phyloP scores from a whole-genome alignment of 2,888 invertebrate genomes.

The Leptopilina myrica region DNA sequence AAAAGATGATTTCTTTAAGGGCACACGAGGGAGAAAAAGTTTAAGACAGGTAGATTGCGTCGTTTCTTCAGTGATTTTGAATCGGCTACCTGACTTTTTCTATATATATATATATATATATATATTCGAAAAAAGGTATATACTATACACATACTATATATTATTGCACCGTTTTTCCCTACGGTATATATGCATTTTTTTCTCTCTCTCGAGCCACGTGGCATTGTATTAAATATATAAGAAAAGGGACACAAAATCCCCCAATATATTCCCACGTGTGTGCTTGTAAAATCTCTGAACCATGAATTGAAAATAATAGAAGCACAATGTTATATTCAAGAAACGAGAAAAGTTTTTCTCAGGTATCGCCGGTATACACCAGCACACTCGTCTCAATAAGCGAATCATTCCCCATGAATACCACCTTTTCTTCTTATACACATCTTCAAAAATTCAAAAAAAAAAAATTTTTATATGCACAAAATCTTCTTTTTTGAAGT shows the following conservation, averaged over 20 bases:
- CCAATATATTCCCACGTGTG: not conserved
- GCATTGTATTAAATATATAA: not conserved
- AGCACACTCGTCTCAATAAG: not conserved
- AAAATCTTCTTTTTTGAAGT: no score
- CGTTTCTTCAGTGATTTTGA: constrained; percentile 16
- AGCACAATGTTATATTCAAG: not conserved
- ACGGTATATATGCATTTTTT: constrained; percentile 7
- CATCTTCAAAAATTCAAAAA: no score
- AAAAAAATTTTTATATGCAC: no score
- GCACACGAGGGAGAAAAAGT: constrained; percentile 28
- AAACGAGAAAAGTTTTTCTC: not conserved
- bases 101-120: no score
- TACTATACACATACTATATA: no score
- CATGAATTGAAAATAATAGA: constrained; percentile 30
- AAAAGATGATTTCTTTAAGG: constrained; percentile 22
- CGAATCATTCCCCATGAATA: not conserved
- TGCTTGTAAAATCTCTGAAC: constrained; percentile 14
- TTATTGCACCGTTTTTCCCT: not conserved
- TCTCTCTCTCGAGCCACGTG: not conserved
- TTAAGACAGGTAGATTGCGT: constrained; percentile 25
- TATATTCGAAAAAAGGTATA: not conserved
- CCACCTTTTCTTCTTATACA: no score
- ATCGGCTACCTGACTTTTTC: constrained; percentile 36
- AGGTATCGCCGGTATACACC: not conserved
- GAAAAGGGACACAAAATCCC: constrained; percentile 16